Base-by-base conservation (phyloP, 2,797 vertebrate genomes). In the Leptoclinus maculatus region DNA sequence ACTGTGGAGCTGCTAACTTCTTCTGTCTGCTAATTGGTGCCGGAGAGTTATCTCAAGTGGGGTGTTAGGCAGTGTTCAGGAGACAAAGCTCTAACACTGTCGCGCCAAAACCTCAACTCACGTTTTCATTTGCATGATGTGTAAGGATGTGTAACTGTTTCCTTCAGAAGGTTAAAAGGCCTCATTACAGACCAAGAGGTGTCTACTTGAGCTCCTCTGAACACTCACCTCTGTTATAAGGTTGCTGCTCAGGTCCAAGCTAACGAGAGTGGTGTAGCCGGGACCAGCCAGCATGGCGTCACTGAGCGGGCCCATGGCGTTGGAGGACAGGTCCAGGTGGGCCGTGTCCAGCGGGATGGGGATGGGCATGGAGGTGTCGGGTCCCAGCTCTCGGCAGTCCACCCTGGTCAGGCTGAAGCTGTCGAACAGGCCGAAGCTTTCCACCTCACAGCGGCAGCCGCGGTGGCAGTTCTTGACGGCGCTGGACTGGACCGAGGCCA, bases 341-440 rank as follows among this genome's bases (percentile, higher is more conserved):
- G 97, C 89, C 0, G 98, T 99, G 91, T 99, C 98, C 93, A 99
- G 89, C 0, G 98, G 98, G 81, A 99, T 98, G 80, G 96, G 95
- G 54, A 99, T 93, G 0, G 97, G 97, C 84, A 96, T 90, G 41
- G 76, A 76, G 39, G 76, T 8, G 51, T 94, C 91, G 1, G 96
- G 94, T 1, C 96, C 97, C 27, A 98, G 88, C 9, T 95, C 94
- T 1, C 96, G 95, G 86, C 98, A 99, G 85, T 99, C 97, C 74
- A 98, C 98, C 45, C 95, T 96, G 59, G 97, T 99, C 88, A 99
- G 87, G 83, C 98, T 99, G 93, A 99, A 99, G 93, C 98, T 99
- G 92, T 98, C 96, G 0, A 99, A 99, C 71, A 99, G 95, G 38
- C 98, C 98, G 0, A 97, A 99, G 74, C 94, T 99, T 88, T 99